phyloP scores from a whole-genome alignment of 53 echinoderm and acorn worm genomes.

The Crossaster papposus region DNA sequence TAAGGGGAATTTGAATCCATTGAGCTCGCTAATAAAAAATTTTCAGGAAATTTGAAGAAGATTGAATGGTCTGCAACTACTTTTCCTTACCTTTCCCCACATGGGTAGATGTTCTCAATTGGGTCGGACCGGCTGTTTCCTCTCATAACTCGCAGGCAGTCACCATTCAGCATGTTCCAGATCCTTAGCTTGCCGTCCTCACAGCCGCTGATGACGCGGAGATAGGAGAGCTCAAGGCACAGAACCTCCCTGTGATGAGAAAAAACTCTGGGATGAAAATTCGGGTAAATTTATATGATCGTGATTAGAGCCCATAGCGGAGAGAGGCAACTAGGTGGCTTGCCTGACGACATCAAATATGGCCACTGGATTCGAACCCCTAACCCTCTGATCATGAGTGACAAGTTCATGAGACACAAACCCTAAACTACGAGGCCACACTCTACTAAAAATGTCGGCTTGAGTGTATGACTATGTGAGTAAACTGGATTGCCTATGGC shows the following conservation, averaged over 20 bases:
- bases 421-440: too few relatives aligned
- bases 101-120: slow-evolving; percentile 77
- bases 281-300: too few relatives aligned
- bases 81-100: slow-evolving; percentile 79
- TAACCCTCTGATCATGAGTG: background rate
- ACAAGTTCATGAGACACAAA: background rate
- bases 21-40: too few relatives aligned
- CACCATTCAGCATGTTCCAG: slow-evolving; percentile 95
- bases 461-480: too few relatives aligned
- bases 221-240: slow-evolving; percentile 85
- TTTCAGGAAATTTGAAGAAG: too few relatives aligned
- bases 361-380: background rate
- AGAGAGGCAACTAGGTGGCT: too few relatives aligned
- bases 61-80: background rate
- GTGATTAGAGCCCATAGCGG: too few relatives aligned
- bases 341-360: background rate
- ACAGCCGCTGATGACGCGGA: slow-evolving; percentile 92
- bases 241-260: slow-evolving; percentile 76
- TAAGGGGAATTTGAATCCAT: too few relatives aligned
- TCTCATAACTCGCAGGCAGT: slow-evolving; percentile 92
- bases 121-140: slow-evolving; percentile 98
- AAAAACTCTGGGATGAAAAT: background rate
- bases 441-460: too few relatives aligned
- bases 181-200: slow-evolving; percentile 95
- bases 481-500: too few relatives aligned